Conservation (phyloP, 2,888 invertebrate species). For the Nebria brevicollis region DNA sequence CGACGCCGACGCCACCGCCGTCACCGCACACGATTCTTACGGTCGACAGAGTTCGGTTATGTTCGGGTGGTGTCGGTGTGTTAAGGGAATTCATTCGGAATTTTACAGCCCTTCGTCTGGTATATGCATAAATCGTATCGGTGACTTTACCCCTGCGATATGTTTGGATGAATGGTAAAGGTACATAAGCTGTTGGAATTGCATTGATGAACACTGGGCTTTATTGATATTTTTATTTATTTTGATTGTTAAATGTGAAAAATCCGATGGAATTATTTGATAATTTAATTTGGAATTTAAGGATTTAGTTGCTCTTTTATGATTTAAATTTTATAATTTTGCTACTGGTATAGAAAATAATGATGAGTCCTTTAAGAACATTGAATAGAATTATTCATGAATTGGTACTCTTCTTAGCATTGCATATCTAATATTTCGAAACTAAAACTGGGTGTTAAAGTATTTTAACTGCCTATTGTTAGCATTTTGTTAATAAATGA, state of each 20-base stretch:
- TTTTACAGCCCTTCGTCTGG: conserved; percentile 17
- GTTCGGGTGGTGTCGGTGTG: conserved; percentile 23
- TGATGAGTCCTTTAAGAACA: too few species aligned
- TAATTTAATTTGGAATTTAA: too few species aligned
- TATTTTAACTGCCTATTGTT: not conserved
- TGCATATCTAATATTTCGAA: too few species aligned
- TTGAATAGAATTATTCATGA: too few species aligned
- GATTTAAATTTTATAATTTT: too few species aligned
- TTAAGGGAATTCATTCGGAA: conserved; percentile 37
- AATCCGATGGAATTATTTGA: not conserved
- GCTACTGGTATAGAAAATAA: too few species aligned
- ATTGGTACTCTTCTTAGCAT: too few species aligned
- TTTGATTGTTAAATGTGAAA: not conserved
- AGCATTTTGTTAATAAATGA: not conserved
- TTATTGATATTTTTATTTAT: conserved; percentile 36
- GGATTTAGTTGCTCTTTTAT: too few species aligned
- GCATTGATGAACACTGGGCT: not conserved
- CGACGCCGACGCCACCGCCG: conserved; percentile 25
- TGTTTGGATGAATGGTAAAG: not conserved
- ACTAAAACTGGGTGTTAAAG: not conserved
- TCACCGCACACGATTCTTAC: not conserved
- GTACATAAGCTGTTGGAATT: not conserved
- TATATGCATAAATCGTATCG: conserved; percentile 35
- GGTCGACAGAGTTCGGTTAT: conserved; percentile 19
- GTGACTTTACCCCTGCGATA: too few species aligned